These are phyloP conservation scores for Hippopotamyrus pictus DNA, from an alignment of 2,797 vertebrate species.

Conservation along the genomic window DNA sequence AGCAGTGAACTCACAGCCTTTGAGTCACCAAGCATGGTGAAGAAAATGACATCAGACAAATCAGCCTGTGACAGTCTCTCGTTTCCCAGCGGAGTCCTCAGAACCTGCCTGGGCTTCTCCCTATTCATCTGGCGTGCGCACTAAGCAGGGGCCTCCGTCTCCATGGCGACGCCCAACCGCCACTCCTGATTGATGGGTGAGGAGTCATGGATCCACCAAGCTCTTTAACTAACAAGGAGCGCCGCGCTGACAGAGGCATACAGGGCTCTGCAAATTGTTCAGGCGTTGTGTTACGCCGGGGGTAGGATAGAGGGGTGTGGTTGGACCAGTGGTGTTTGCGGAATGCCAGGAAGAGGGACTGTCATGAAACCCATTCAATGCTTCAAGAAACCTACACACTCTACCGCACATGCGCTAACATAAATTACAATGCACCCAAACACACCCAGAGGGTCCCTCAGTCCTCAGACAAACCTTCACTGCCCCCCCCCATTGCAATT, in stretches of 20 bases:
- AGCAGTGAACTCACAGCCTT: neutral
- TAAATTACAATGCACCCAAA: neutral
- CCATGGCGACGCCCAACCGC: conserved; percentile 47
- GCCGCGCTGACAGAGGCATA: neutral
- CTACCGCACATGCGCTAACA: neutral
- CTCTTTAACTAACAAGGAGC: conserved; percentile 28
- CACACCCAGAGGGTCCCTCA: neutral
- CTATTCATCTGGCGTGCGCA: neutral
- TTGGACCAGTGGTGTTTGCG: neutral
- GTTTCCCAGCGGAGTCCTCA: neutral
- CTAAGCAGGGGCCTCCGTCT: conserved; percentile 13
- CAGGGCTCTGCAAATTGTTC: neutral
- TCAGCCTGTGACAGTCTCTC: neutral
- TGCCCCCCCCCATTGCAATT: neutral
- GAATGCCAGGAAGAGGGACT: neutral
- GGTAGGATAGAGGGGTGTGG: neutral
- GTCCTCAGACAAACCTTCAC: neutral
- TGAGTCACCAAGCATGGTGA: neutral
- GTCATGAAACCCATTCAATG: neutral
- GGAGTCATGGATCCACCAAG: conserved; percentile 10
- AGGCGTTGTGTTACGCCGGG: neutral
- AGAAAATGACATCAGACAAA: neutral
- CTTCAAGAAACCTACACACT: neutral
- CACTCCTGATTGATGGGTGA: conserved; percentile 36
- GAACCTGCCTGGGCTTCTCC: neutral